Evolutionary conservation across 2,888 invertebrate species (phyloP), one percentile per base, ranked within the genome.

Genomic region (Caenorhabditis plicata): DNA sequence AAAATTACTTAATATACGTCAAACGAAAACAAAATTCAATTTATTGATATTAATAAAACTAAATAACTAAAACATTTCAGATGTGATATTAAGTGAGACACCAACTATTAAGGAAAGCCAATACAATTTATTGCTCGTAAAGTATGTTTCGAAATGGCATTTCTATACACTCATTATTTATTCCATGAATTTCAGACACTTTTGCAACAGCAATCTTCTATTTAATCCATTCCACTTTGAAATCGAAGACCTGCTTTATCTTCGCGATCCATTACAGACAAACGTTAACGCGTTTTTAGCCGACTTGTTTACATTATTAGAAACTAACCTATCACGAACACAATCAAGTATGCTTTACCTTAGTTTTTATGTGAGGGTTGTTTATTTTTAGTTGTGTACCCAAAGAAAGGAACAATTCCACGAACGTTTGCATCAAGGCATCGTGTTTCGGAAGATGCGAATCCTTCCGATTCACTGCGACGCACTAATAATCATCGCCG

Each of bases 231-330:
- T 82, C 62, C 83, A 83, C 63, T 81, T 84, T 52, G 80, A 80
- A 17, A 80, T 82, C 51, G 83, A 84, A 58, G 84, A 84, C 71
- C 73, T 84, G 26, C 76, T 84, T 33, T 83, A 83, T 65, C 73
- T 81, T 13, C 81, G 81, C 49, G 81, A 82, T 31, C 67, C 73
- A 39, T 53, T 72, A 19, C 71, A 77, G 63, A 71, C 73, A 56
- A 78, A 78, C 50, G 67, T 78, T 25, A 69, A 82, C 38, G 81
- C 81, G 22, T 81, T 83, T 62, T 66, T 84, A 8, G 80, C 83
- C 5, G 84, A 84, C 63, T 71, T 84, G 13, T 84, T 83, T 71
- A 65, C 78, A 47, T 71, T 74, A 58, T 81, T 83, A 64, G 83
- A 83, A 57, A 69, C 72, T 19, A n/a, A n/a, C n/a, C n/a, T n/a